Conservation (phyloP, 2,888 invertebrate genomes). For the Pelosia muscerda region DNA sequence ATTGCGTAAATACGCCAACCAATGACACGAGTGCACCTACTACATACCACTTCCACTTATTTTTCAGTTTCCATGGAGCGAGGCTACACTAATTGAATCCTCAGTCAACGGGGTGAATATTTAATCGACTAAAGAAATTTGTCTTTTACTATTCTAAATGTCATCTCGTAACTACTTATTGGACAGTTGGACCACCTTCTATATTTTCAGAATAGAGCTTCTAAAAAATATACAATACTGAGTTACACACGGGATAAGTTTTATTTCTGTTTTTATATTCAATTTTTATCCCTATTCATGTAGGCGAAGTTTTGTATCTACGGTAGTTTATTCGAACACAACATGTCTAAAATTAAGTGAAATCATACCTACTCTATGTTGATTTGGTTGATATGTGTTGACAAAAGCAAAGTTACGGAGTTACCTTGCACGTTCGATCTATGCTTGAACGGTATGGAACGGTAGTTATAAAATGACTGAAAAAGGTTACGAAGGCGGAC, state of each 20-base stretch:
- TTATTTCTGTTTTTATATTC: slow-evolving; percentile 44
- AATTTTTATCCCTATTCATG: slow-evolving; percentile 41
- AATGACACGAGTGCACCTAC: too few species aligned
- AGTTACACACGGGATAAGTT: slow-evolving; percentile 37
- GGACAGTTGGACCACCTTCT: slow-evolving; percentile 3
- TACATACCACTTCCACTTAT: too few species aligned
- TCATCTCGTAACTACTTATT: background rate
- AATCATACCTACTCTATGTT: slow-evolving; percentile 29
- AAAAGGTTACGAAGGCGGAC: slow-evolving; percentile 74
- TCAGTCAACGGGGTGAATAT: too few species aligned
- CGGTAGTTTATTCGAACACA: slow-evolving; percentile 25
- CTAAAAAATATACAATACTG: slow-evolving; percentile 36
- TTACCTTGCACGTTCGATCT: slow-evolving; percentile 39
- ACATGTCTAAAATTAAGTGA: slow-evolving; percentile 48
- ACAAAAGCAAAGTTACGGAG: slow-evolving; percentile 33
- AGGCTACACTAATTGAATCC: too few species aligned
- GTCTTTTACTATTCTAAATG: background rate
- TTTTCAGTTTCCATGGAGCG: too few species aligned
- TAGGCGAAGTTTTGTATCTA: slow-evolving; percentile 26
- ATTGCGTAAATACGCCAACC: too few species aligned
- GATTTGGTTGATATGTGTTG: slow-evolving; percentile 49
- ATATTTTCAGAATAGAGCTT: slow-evolving; percentile 25
- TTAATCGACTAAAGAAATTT: background rate
- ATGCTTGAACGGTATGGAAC: slow-evolving; percentile 57
- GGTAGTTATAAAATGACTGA: slow-evolving; percentile 74